These are phyloP conservation scores for Nebria ingens DNA, from an alignment of 1,140 invertebrate species.

Conservation along the genomic window DNA sequence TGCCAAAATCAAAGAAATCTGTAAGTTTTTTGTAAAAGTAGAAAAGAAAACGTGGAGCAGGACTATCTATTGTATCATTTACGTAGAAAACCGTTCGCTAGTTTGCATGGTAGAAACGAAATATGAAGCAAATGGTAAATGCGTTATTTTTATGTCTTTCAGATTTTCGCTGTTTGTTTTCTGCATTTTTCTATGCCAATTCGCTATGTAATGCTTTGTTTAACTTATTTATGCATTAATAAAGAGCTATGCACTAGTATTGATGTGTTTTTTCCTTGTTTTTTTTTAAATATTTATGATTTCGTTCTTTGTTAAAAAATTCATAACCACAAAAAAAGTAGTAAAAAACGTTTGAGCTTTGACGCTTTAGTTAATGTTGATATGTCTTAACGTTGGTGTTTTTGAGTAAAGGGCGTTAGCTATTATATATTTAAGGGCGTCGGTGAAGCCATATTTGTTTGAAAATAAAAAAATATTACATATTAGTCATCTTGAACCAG, in stretches of 20 bases:
- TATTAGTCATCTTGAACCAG: not conserved
- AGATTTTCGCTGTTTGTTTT: not conserved
- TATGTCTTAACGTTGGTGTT: not conserved
- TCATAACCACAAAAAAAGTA: not conserved
- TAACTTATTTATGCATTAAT: not conserved
- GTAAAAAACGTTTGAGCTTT: not conserved
- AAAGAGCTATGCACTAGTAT: not conserved
- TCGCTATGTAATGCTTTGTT: not conserved
- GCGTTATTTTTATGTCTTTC: not conserved
- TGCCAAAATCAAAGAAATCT: conserved; percentile 1
- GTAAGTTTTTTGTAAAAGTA: not conserved
- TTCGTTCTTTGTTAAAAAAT: conserved; percentile 7
- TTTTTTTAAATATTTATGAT: not conserved
- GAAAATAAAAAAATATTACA: conserved; percentile 3
- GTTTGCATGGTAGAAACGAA: not conserved
- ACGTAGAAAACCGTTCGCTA: not conserved
- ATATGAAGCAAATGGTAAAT: conserved; percentile 1
- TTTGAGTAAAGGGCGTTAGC: not conserved
- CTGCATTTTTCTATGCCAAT: not conserved
- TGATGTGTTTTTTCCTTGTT: not conserved
- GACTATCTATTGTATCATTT: not conserved
- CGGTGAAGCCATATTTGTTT: not conserved
- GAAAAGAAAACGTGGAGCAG: not conserved
- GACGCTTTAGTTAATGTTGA: not conserved
- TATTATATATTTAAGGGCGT: conserved; percentile 2